These are phyloP conservation scores for Muntiacus reevesi DNA, from an alignment of 2,113 vertebrate genomes.

Conservation along the genomic window DNA sequence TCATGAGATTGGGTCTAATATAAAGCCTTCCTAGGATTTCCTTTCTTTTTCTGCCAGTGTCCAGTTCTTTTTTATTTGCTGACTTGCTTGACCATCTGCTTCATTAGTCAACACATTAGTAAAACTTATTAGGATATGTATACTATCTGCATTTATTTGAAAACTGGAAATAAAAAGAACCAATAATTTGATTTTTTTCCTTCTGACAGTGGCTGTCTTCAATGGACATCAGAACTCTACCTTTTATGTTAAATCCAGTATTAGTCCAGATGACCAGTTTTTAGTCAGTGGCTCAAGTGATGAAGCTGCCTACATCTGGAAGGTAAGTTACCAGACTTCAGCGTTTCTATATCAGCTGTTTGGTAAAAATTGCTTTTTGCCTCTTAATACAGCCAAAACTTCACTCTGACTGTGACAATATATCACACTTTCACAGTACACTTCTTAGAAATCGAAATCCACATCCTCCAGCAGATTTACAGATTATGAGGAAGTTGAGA, in stretches of 20 bases:
- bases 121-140: background rate
- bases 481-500: background rate
- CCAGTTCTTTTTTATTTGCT: background rate
- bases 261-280: constrained; percentile 95
- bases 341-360: background rate
- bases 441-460: background rate
- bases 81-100: background rate
- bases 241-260: constrained; percentile 94
- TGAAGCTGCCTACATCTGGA: constrained; percentile 92
- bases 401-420: background rate
- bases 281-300: constrained; percentile 96
- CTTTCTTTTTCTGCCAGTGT: background rate
- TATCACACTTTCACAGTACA: background rate
- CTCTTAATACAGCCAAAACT: background rate
- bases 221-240: constrained; percentile 95
- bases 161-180: background rate
- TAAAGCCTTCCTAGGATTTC: background rate
- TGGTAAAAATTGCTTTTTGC: constrained; percentile 8
- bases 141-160: background rate
- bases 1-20: background rate
- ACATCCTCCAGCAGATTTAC: background rate
- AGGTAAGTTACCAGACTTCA: constrained; percentile 80
- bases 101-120: background rate
- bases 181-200: constrained; percentile 19
- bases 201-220: constrained; percentile 87